Percentiles rank a stretch among this genome's conserved stretches.
Evolutionary conservation across 2,113 vertebrate species (phyloP).

Genomic region (Melozone crissalis): DNA sequence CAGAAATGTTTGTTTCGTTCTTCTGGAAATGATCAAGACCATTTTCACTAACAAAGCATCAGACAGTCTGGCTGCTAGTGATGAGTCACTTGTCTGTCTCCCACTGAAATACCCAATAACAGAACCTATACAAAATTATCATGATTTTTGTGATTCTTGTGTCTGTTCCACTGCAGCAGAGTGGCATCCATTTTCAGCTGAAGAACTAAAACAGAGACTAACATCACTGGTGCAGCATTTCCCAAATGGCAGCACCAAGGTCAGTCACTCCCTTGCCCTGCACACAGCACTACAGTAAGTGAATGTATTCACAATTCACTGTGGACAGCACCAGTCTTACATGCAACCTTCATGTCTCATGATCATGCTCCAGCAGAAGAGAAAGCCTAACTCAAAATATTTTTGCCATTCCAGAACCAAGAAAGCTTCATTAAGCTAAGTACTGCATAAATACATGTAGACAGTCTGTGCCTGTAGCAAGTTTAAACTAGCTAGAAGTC

Average conservation of each 20-base stretch:
- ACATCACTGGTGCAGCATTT: not conserved
- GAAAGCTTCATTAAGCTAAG: not conserved
- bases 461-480: not conserved
- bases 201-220: not conserved
- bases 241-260: not conserved
- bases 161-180: not conserved
- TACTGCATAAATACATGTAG: not conserved
- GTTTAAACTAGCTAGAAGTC: not conserved
- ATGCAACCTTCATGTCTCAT: not conserved
- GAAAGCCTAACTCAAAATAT: not conserved
- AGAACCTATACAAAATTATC: not conserved
- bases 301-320: not conserved
- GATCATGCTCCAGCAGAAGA: not conserved
- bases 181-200: not conserved
- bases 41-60: not conserved
- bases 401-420: not conserved
- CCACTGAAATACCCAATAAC: not conserved
- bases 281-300: accelerated
- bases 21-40: not conserved
- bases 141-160: not conserved
- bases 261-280: not conserved
- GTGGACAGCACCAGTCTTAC: not conserved
- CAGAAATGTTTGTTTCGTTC: not conserved
- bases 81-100: not conserved
- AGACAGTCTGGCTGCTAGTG: not conserved